Evolutionary conservation across 2,888 invertebrate species (phyloP), one percentile per base, ranked within the genome.

Genomic region (Agonum fuliginosum): DNA sequence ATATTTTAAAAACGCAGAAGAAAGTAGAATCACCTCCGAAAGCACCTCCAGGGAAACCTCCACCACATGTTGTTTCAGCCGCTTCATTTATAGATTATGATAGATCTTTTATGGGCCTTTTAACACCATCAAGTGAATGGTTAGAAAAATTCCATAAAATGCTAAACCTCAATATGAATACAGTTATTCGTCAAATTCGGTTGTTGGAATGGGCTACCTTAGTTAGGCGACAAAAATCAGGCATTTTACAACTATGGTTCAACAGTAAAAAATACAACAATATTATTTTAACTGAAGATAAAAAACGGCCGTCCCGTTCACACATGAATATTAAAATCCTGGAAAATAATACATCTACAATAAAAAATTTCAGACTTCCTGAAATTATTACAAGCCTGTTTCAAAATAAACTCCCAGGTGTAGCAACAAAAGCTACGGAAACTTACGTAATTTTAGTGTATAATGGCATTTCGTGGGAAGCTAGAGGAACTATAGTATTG

Each of bases 131-230:
- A n/a, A 24, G 27, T 10, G 54, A 69, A 58, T 77, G 77, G 77
- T 41, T 77, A n/a, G 37, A 77, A 17, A 37, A 54, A 43, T 77
- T 77, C 27, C 70, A 70, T 6, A 77, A 70, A 58, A 77, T 77
- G 77, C 14, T 77, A 12, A 65, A 75, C 30, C 27, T 67, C 24
- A 70, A 70, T 54, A 12, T 30, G n/a, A 54, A 77, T 24, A 58
- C 41, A 17, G 48, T 43, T 12, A 54, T 70, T 14, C 69, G 58
- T 24, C 78, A 80, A 34, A 79, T 82, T 48, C 78, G 82, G 8
- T 58, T 83, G 24, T 75, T 82, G 34, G 78, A 79, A 6, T 83
- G 83, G 83, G 27, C 78, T 27, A 78, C 78, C 0, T 58, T 83
- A 19, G 73, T 80, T 6, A 41, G 65, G 1, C 71, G 79, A 12